Evolutionary conservation across 2,797 vertebrate genomes (phyloP).

Genomic region (Cyclura pinguis): DNA sequence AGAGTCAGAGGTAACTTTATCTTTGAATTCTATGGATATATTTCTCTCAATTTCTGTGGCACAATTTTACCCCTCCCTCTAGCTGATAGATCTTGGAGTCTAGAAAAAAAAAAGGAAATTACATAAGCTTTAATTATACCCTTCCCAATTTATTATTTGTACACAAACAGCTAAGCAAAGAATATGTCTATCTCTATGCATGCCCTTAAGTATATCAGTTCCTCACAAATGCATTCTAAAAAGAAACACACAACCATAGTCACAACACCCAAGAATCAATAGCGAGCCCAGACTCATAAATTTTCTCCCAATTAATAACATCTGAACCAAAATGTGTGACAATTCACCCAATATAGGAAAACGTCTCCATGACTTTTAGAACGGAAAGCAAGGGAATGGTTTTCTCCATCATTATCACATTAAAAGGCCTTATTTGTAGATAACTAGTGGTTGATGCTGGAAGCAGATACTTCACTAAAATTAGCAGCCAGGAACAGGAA

Average conservation of each 20-base stretch:
- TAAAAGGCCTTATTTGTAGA: conserved; percentile 57
- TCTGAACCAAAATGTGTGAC: neutral
- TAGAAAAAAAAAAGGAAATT: neutral
- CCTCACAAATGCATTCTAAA: neutral
- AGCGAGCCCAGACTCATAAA: neutral
- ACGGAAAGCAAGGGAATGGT: neutral
- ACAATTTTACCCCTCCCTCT: neutral
- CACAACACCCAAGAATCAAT: neutral
- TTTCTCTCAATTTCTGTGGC: neutral
- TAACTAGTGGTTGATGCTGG: conserved; percentile 66
- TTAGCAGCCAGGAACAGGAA: conserved; percentile 88
- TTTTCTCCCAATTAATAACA: neutral
- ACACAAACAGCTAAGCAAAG: neutral
- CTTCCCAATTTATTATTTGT: conserved; percentile 16
- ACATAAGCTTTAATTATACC: neutral
- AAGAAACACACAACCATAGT: neutral
- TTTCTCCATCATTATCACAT: neutral
- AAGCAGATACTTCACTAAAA: conserved; percentile 75
- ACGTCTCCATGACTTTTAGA: neutral
- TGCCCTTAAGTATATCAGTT: neutral
- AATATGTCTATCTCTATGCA: neutral
- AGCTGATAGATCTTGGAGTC: neutral
- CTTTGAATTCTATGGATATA: neutral
- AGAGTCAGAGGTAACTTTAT: neutral
- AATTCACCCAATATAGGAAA: neutral